Base-by-base conservation (phyloP, 2,888 invertebrate genomes). In the Ischnura elegans region DNA sequence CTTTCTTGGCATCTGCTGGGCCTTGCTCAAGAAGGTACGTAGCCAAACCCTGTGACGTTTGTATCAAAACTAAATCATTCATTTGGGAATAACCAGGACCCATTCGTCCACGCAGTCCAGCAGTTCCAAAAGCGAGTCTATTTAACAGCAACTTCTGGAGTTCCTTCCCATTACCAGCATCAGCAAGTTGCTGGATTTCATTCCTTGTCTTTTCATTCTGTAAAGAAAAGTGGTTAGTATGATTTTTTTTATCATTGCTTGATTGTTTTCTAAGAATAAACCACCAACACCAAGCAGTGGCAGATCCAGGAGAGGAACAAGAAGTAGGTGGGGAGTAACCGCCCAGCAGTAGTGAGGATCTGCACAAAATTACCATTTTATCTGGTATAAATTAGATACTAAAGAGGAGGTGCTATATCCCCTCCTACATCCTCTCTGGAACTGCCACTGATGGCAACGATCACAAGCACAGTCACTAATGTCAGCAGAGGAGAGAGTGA, bases 11-110 rank as follows among this genome's bases (percentile, higher is more conserved):
- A 36, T 97, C 96, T 42, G 45, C 93, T 96, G 90, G 42, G 4
- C n/a, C 61, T 61, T 90, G 90, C 61, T 43, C 55, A 95, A 97
- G 96, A 93, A 99, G 95, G 95, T 99, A 98, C 93, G 97, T 97
- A 87, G 97, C 97, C 8, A 99, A 96, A 0, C 99, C 99, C 97
- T 99, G 99, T 0, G 98, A 98, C 1, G 99, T 99, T 96, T 99
- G 99, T 93, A 99, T 97, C 94, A 99, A 97, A 0, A 99, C 98
- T 87, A 99, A 97, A 96, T 99, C 99, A 96, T 99, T 99, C 98
- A 99, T 98, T 94, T 98, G 97, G 94, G 97, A 97, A 96, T 98
- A 99, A 0, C 99, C 99, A 29, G 99, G 98, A 36, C 97, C 98
- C 99, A 99, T 99, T 94, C 97, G 97, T 0, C 98, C 99, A 94